Evolutionary conservation across 2,113 vertebrate genomes (phyloP), one percentile per base, ranked within the genome.

Genomic region (Dicrurus megarhynchus): DNA sequence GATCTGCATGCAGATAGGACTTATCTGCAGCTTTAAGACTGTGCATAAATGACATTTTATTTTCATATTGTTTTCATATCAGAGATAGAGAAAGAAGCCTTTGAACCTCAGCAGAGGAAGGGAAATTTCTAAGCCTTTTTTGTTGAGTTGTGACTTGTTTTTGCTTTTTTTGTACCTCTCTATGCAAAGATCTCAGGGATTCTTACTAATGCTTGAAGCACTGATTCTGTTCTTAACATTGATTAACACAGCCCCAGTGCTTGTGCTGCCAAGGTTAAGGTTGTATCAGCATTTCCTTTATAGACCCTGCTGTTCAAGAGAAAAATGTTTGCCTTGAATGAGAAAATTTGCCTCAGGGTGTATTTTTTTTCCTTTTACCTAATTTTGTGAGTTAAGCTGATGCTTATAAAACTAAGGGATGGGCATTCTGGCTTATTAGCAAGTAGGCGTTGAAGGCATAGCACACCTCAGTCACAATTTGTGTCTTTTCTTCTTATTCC

Each of bases 281-380:
- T 84, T 97, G 88, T 93, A 97, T 95, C 97, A 89, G 91, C 73
- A 16, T 97, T 97, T 97, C 81, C 95, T 96, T 96, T 97, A 94
- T 39, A 95, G 94, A 93, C 71, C 46, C 53, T 68, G 21, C 71
- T 95, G 64, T 84, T 96, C 30, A 59, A 75, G 37, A 90, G 91
- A 91, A 93, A 81, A 94, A 71, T 84, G 52, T 96, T 97, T 97
- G 92, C 97, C 87, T 93, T 97, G 86, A 96, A 94, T 94, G 56
- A 93, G 60, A 97, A 97, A 94, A 90, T 92, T 87, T 91, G 52
- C 91, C 96, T 75, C 33, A 59, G 78, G 70, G 44, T 93, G n/a
- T 75, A 19, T 24, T 71, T 41, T 39, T 69, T 83, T 65, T 24
- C 19, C 16, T 10, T 59, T 79, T 91, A 61, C 50, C 30, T 73